A percentile compares a stretch with the other conserved stretches of the same genome.
Evolutionary conservation across 2,797 vertebrate species (phyloP).

Genomic region (Iguana delicatissima): DNA sequence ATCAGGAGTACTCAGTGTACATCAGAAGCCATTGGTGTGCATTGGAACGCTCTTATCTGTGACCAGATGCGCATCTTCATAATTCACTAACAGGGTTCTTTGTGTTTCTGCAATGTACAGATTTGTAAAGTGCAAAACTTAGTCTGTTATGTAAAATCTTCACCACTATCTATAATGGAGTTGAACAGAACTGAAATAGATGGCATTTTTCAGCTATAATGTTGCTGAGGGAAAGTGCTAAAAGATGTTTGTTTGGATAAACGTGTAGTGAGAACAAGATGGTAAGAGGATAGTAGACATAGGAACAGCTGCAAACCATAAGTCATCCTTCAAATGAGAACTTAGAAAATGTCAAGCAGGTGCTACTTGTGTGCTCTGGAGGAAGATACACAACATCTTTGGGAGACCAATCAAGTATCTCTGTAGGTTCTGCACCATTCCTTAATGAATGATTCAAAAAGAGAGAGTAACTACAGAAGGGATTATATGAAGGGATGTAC

Average conservation of each 20-base stretch:
- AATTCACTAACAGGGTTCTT: too few relatives aligned
- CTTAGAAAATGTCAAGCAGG: conserved; percentile 28
- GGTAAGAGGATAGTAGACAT: neutral
- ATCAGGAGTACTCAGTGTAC: too few relatives aligned
- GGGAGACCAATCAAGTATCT: conserved; percentile 21
- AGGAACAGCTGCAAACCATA: neutral
- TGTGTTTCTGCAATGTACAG: too few relatives aligned
- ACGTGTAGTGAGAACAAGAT: neutral
- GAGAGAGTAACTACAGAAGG: conserved; percentile 31
- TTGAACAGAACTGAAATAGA: conserved; percentile 18
- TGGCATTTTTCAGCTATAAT: fast-evolving
- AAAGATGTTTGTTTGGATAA: neutral
- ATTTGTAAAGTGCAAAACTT: too few relatives aligned
- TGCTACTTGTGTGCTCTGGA: neutral
- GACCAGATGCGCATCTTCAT: too few relatives aligned
- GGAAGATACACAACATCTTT: conserved; percentile 52
- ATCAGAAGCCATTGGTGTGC: too few relatives aligned
- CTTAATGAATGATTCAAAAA: conserved; percentile 4
- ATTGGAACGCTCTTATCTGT: too few relatives aligned
- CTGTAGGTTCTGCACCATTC: conserved; percentile 50
- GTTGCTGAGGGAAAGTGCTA: neutral
- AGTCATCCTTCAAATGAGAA: conserved; percentile 1
- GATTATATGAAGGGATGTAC: neutral
- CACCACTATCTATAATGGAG: neutral
- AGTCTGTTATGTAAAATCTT: too few relatives aligned